Evolutionary conservation across 1,140 invertebrate genomes (phyloP), one percentile per base, ranked within the genome.

Genomic region (Magallana gigas): DNA sequence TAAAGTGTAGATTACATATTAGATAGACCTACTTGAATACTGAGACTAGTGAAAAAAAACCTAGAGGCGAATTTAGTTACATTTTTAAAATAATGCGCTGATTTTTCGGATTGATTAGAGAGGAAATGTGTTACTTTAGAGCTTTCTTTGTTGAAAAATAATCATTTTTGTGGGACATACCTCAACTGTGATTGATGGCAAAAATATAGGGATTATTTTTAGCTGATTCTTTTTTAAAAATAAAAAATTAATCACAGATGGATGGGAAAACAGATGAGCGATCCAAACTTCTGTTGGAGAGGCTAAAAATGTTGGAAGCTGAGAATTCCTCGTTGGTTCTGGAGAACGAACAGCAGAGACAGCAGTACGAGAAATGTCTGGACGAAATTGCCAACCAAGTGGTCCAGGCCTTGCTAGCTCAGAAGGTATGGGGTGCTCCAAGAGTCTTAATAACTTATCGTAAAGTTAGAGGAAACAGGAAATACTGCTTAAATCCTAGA

Each of bases 371-470:
- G 93, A 95, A 96, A 89, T 97, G 97, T 92, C 94, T 97, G 59
- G 97, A 97, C 93, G 97, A 97, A 93, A 97, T 97, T 23, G 97
- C 97, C 86, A 97, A 97, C 94, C 96, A 97, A 93, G 97, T 97
- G 89, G 97, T 98, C 68, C 96, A 97, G 90, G 97, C 97, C 36
- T 95, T 98, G 60, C 96, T 98, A 85, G 96, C 97, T 29, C 97
- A 98, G 95, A 98, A 97, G 96, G 97, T 98, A 91, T 87, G 23
- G 12, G 36, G 68, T 76, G 23, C 60, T 76, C 36, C 23, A 29
- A 29, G 68, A 76, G 68, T 76, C 68, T 48, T 36, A 23, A 23
- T 23, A 76, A 76, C 68, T 76, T 76, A 76, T 76, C 68, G 14
- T n/a, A 14, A 36, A 76, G 36, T 29, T 76, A 62, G n/a, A 36